Evolutionary conservation across 2,113 vertebrate species (phyloP).

Genomic region (Turdus rufiventris): DNA sequence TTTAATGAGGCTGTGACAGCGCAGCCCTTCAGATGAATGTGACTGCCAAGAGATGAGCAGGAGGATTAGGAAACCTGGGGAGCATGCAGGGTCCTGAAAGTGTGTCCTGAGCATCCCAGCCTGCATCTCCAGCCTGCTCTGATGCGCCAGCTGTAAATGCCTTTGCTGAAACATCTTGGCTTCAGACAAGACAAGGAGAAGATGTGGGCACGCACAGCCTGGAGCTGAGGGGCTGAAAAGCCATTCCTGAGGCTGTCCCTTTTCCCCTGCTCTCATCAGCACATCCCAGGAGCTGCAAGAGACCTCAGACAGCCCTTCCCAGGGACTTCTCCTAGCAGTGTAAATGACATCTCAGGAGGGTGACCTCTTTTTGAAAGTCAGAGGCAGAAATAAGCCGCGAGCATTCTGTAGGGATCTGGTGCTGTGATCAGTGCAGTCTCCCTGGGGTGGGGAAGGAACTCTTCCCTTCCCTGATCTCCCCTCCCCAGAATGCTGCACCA

Average conservation of each 20-base stretch:
- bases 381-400: constrained; percentile 64
- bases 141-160: not conserved
- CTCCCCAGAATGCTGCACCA: not conserved
- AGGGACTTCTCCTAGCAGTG: constrained; percentile 66
- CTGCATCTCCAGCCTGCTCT: not conserved
- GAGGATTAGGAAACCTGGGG: not conserved
- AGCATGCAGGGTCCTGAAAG: not conserved
- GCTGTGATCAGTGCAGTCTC: not conserved
- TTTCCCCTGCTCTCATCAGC: not conserved
- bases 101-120: not conserved
- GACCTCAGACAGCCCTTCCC: constrained; percentile 33
- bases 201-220: not conserved
- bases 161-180: not conserved
- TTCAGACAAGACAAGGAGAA: not conserved
- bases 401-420: constrained; percentile 13
- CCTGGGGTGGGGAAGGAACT: not conserved
- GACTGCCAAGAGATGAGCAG: not conserved
- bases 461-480: not conserved
- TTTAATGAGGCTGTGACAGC: not conserved
- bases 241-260: not conserved
- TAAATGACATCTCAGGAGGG: constrained; percentile 67
- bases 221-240: not conserved
- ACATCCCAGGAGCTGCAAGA: not conserved
- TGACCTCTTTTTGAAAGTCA: constrained; percentile 66
- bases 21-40: not conserved